Conservation (phyloP, 2,797 vertebrate genomes). For the Micromesistius poutassou region DNA sequence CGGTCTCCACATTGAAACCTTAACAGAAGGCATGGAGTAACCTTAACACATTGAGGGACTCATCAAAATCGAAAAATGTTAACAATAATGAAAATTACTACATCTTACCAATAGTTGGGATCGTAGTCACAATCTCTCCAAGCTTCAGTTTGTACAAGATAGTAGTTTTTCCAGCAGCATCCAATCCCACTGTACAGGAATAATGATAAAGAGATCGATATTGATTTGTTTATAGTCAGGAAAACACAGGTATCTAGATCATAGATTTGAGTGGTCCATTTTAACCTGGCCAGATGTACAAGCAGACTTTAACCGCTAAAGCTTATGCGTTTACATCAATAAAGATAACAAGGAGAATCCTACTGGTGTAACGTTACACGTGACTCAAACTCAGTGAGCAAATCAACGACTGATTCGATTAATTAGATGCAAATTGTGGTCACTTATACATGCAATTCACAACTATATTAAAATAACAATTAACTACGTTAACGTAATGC, state of each 20-base stretch:
- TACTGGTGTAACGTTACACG: too few species aligned
- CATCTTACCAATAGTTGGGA: conserved; percentile 88
- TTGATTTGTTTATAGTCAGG: background rate
- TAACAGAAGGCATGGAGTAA: background rate
- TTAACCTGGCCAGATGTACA: background rate
- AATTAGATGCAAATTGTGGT: too few species aligned
- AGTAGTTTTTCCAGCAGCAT: conserved; percentile 91
- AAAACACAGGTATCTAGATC: background rate
- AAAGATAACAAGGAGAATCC: too few species aligned
- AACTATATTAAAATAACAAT: background rate
- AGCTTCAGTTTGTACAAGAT: conserved; percentile 90
- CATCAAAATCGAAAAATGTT: background rate
- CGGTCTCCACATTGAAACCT: conserved; percentile 94
- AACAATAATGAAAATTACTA: background rate
- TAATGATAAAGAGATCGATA: background rate
- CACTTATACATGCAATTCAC: background rate
- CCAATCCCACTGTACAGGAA: conserved; percentile 79
- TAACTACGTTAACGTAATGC: background rate
- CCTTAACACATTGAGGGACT: background rate
- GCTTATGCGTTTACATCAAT: too few species aligned
- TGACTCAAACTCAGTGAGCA: too few species aligned
- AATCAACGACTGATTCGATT: too few species aligned
- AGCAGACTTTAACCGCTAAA: too few species aligned
- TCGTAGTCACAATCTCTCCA: conserved; percentile 90
- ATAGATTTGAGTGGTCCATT: too few species aligned